phyloP scores from a whole-genome alignment of 2,113 vertebrate species.

The Argyrosomus japonicus region DNA sequence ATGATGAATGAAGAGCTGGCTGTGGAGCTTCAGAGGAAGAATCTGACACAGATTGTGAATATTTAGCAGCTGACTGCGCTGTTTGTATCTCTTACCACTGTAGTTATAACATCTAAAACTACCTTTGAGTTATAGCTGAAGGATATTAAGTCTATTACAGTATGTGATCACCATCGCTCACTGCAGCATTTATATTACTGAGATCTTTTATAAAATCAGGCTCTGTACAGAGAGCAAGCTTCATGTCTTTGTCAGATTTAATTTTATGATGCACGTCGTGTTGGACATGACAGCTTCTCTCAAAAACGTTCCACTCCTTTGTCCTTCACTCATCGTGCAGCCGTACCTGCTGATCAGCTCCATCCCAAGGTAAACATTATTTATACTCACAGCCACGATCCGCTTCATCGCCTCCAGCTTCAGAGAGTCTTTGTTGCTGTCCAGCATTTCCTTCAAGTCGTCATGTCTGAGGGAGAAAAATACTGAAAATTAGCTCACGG shows the following conservation, averaged over 20 bases:
- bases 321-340: neutral
- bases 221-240: neutral
- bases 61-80: slow-evolving; percentile 75
- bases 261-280: neutral
- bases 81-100: slow-evolving; percentile 32
- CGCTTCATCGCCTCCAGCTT: slow-evolving; percentile 99
- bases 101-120: slow-evolving; percentile 30
- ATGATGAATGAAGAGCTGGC: slow-evolving; percentile 55
- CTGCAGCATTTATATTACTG: neutral
- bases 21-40: slow-evolving; percentile 64
- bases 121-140: neutral
- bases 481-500: slow-evolving; percentile 18
- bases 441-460: slow-evolving; percentile 98
- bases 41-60: slow-evolving; percentile 79
- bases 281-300: neutral
- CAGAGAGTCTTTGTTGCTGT: slow-evolving; percentile 98
- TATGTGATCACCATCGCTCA: neutral
- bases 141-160: neutral
- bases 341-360: neutral
- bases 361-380: slow-evolving; percentile 34
- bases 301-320: neutral
- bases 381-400: slow-evolving; percentile 93
- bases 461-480: slow-evolving; percentile 87
- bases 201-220: neutral
- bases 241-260: neutral